Evolutionary conservation across 2,113 vertebrate genomes (phyloP).

Genomic region (Scophthalmus maximus): DNA sequence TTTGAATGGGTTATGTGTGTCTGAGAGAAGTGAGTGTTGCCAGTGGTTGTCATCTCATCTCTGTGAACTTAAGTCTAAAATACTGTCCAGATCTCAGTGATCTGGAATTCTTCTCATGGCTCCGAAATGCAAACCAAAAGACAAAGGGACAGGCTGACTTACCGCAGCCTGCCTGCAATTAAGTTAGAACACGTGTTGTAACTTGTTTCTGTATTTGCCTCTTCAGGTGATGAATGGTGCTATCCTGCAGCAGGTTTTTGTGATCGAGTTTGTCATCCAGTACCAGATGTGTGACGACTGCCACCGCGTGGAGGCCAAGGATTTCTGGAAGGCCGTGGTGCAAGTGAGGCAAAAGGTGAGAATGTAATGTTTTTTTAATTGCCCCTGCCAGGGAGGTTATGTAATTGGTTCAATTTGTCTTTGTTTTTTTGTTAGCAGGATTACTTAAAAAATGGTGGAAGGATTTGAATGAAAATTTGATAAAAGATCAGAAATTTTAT

Average conservation of each 20-base stretch:
- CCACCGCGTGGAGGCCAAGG: slow-evolving; percentile 96
- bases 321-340: slow-evolving; percentile 98
- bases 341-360: slow-evolving; percentile 96
- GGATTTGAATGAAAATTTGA: too few species aligned
- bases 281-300: slow-evolving; percentile 98
- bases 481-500: too few species aligned
- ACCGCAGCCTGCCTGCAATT: not conserved
- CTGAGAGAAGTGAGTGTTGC: slow-evolving; percentile 8
- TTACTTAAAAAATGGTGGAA: too few species aligned
- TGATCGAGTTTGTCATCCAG: slow-evolving; percentile 92
- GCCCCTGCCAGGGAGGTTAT: too few species aligned
- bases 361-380: not conserved
- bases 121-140: not conserved
- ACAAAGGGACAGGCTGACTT: not conserved
- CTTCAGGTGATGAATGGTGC: slow-evolving; percentile 95
- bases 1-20: slow-evolving; percentile 14
- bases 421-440: too few species aligned
- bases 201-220: slow-evolving; percentile 31
- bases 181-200: not conserved
- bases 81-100: slow-evolving; percentile 4
- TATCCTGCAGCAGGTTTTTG: slow-evolving; percentile 96
- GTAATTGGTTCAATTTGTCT: too few species aligned
- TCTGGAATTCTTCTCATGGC: not conserved
- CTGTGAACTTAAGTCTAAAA: slow-evolving; percentile 60
- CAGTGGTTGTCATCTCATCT: slow-evolving; percentile 61